Evolutionary conservation across 2,797 vertebrate genomes (phyloP).

Genomic region (Spinus pinus): DNA sequence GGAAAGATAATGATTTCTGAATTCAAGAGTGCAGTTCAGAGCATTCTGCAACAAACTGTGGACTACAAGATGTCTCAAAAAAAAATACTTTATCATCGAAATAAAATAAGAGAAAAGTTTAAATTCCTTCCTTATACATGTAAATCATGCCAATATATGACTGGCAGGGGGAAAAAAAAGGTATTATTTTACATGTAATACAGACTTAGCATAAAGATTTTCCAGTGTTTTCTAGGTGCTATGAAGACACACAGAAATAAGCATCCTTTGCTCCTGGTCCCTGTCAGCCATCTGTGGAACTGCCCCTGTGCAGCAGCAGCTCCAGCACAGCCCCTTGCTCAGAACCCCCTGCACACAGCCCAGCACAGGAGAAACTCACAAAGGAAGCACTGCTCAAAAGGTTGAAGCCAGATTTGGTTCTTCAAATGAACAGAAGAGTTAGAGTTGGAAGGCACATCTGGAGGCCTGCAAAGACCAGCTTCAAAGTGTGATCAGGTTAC

Average conservation of each 20-base stretch:
- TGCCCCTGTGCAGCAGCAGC: conserved; percentile 20
- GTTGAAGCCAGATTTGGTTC: conserved; percentile 78
- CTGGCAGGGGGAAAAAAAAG: not conserved
- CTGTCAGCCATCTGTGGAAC: not conserved
- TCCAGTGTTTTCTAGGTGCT: not conserved
- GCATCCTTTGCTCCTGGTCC: conserved; percentile 3
- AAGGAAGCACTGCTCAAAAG: conserved; percentile 75
- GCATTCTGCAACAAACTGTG: not conserved
- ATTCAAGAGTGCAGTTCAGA: not conserved
- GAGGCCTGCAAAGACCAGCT: not conserved
- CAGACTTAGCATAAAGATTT: not conserved
- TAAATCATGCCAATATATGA: not conserved
- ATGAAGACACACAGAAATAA: not conserved
- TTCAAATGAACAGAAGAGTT: conserved; percentile 64
- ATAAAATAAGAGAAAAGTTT: not conserved
- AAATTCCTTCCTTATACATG: not conserved
- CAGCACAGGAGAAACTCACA: conserved; percentile 68
- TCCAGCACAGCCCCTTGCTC: conserved; percentile 68
- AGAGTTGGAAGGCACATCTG: conserved; percentile 45
- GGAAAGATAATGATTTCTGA: not conserved
- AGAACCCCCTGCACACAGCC: conserved; percentile 73
- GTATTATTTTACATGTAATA: not conserved
- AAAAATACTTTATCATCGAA: not conserved
- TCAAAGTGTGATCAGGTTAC: not conserved
- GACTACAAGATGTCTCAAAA: not conserved